Base-by-base conservation (phyloP, 2,888 invertebrate genomes). In the Andrena flavipes region DNA sequence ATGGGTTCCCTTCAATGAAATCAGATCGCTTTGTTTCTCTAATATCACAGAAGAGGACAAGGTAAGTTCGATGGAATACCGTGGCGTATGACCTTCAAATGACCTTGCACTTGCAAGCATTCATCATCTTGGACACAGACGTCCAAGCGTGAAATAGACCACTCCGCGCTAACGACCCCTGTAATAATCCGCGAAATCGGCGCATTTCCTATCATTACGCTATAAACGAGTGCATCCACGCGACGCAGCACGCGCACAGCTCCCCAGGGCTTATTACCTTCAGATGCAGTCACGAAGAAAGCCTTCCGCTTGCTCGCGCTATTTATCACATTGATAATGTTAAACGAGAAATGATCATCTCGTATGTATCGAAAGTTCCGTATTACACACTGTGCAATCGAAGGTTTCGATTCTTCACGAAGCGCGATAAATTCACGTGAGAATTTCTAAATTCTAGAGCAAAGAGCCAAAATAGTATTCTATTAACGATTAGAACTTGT, bases 101-200 rank as follows among this genome's bases (percentile, higher is more conserved):
- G 56, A 8, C 26, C 56, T 56, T 23, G 10, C 10, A 20, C 56
- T 26, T 64, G 16, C 26, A 2, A 26, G 68, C 42, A 64, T 75
- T 82, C 77, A 88, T 89, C 86, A 85, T 84, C 82, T 82, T 88
- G 85, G 86, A 87, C 88, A 86, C 84, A 87, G 80, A 84, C 86
- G 76, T 87, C 64, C 78, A 82, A 85, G 84, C 88, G 84, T 88
- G 89, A 90, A 89, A 90, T 87, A 80, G 87, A 74, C 81, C 82
- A 81, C 82, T 76, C 16, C 84, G 71, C 86, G 87, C 79, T 88
- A 89, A 89, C 87, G 86, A 90, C 83, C 80, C 76, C 79, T 78
- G 80, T 86, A 87, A 89, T 85, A 85, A 82, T 49, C 76, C 85
- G 85, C 76, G 83, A 88, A 90, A 89, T 91, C 87, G 76, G n/a